Evolutionary conservation across 2,113 vertebrate species (phyloP).

Genomic region (Procapra przewalskii): DNA sequence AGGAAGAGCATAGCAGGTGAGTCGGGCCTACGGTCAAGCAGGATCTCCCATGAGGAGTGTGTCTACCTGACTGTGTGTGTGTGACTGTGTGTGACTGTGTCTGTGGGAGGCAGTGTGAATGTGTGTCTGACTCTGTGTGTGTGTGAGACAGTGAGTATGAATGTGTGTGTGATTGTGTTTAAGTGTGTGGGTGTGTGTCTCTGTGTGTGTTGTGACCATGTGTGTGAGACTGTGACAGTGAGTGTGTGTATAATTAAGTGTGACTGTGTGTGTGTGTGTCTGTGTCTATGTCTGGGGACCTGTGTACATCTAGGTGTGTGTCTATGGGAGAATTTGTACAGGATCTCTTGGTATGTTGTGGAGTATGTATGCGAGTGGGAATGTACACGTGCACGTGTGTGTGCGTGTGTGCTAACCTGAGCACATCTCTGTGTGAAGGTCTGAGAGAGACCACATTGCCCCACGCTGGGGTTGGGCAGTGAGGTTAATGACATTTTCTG

Average conservation of each 20-base stretch:
- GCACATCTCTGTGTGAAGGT: fast-evolving
- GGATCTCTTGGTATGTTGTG: neutral
- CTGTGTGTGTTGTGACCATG: neutral
- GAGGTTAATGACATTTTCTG: constrained; percentile 46
- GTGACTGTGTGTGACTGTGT: neutral
- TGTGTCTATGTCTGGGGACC: too few relatives aligned
- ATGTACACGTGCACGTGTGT: fast-evolving
- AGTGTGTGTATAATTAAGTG: neutral
- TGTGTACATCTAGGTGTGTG: neutral
- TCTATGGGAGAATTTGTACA: neutral
- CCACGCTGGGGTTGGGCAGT: neutral
- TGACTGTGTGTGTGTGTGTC: neutral
- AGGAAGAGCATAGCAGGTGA: neutral
- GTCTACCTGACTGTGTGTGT: neutral
- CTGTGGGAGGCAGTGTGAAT: neutral
- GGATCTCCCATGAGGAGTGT: neutral
- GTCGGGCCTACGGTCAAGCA: neutral
- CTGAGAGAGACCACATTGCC: neutral
- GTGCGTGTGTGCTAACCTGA: neutral
- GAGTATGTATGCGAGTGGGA: neutral
- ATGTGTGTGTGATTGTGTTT: neutral
- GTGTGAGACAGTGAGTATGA: neutral
- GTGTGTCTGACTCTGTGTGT: neutral
- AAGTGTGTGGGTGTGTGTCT: neutral
- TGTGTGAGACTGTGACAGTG: neutral